A percentile compares a stretch with the other conserved stretches of the same genome.
Evolutionary conservation across 2,113 vertebrate species (phyloP).

Genomic region (Phrynocephalus versicolor): DNA sequence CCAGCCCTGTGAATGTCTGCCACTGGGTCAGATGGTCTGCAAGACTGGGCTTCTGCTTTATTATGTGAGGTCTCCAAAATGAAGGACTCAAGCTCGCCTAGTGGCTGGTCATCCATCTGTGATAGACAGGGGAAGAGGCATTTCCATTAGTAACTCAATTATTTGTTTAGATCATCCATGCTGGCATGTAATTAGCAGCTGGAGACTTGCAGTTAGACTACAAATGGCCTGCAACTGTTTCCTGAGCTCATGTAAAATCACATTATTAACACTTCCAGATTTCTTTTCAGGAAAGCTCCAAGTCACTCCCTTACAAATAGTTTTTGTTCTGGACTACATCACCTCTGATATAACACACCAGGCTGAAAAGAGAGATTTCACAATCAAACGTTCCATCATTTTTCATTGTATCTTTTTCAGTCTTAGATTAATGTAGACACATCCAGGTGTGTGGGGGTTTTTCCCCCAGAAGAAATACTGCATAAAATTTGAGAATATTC

Average conservation of each 20-base stretch:
- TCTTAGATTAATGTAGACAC: not conserved
- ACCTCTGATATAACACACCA: not conserved
- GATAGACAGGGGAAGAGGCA: not conserved
- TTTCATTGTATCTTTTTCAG: not conserved
- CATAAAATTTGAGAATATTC: too few species aligned
- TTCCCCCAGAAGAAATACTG: too few species aligned
- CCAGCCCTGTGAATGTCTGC: too few species aligned
- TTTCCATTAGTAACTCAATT: conserved; percentile 3
- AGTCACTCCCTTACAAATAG: not conserved
- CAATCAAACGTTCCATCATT: not conserved
- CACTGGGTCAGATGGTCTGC: not conserved
- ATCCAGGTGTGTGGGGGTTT: too few species aligned
- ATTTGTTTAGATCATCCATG: conserved; percentile 8
- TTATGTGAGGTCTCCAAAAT: not conserved
- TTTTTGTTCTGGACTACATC: not conserved
- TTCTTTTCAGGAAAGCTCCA: not conserved
- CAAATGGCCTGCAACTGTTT: rapidly evolving
- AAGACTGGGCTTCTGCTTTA: not conserved
- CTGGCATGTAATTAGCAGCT: conserved; percentile 10
- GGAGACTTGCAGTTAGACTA: rapidly evolving
- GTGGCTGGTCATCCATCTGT: not conserved
- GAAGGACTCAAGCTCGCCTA: not conserved
- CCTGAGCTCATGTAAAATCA: not conserved
- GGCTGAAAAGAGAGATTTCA: not conserved
- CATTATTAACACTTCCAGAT: not conserved